Percentiles rank a stretch among this genome's conserved stretches.
Evolutionary conservation across 2,113 vertebrate genomes (phyloP).

Genomic region (Cheilinus undulatus): DNA sequence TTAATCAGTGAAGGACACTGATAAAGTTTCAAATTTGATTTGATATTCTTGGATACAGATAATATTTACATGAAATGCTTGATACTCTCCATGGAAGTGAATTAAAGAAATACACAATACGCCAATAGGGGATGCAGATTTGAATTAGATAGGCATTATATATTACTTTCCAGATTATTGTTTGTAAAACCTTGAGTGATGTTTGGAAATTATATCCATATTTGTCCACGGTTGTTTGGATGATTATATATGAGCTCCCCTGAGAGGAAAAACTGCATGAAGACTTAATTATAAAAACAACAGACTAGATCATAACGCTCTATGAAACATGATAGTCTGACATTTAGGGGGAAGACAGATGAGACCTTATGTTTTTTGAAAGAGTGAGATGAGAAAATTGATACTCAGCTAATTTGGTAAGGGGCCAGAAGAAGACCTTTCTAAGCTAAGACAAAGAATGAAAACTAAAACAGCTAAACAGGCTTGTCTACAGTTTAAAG

Average conservation of each 20-base stretch:
- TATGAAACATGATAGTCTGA: no score
- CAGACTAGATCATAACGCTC: not conserved
- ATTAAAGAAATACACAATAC: not conserved
- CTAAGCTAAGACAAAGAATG: no score
- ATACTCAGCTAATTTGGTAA: no score
- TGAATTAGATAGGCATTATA: not conserved
- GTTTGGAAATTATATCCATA: not conserved
- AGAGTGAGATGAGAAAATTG: no score
- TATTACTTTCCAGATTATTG: not conserved
- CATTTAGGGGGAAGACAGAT: no score
- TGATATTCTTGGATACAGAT: conserved; percentile 15
- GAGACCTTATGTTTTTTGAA: no score
- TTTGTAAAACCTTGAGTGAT: not conserved
- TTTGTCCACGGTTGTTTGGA: not conserved
- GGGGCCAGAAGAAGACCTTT: no score
- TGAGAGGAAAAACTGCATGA: no score
- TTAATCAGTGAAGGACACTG: no score
- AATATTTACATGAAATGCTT: conserved; percentile 14
- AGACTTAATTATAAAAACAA: not conserved
- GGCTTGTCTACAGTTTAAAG: no score
- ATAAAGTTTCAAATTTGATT: conserved; percentile 17
- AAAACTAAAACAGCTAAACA: no score
- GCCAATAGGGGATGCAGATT: not conserved
- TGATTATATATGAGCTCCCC: no score
- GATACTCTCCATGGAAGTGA: not conserved